phyloP scores from a whole-genome alignment of 1,140 invertebrate species.

The Spodoptera frugiperda region DNA sequence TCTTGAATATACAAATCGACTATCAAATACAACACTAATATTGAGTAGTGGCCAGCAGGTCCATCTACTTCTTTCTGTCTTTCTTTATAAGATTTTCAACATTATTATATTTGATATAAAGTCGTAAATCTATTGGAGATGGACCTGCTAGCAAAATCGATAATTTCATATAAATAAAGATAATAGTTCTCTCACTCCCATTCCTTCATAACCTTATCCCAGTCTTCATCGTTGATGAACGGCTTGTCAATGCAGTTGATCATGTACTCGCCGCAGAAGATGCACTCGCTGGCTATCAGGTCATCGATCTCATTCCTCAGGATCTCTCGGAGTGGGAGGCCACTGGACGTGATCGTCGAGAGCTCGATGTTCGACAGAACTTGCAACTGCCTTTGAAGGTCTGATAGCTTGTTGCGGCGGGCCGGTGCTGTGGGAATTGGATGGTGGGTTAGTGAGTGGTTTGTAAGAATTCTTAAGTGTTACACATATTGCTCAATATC shows the following conservation, averaged over 20 bases:
- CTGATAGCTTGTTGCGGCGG: conserved; percentile 87
- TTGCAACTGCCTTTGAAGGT: conserved; percentile 89
- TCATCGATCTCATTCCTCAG: conserved; percentile 95
- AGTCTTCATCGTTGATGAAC: conserved; percentile 93
- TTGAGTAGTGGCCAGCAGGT: too few relatives aligned
- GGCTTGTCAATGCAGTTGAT: conserved; percentile 95
- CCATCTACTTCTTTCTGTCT: too few relatives aligned
- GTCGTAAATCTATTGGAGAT: too few relatives aligned
- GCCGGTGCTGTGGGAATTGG: conserved; percentile 83
- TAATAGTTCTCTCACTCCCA: conserved; percentile 89
- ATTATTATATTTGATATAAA: too few relatives aligned
- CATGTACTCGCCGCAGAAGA: conserved; percentile 97
- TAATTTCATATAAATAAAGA: too few relatives aligned
- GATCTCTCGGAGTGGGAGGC: conserved; percentile 89
- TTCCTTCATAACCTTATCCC: conserved; percentile 92
- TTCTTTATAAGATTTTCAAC: too few relatives aligned
- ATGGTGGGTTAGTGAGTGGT: neutral
- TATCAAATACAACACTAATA: too few relatives aligned
- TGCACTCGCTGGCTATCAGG: conserved; percentile 95
- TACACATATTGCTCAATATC: too few relatives aligned
- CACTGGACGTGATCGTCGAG: conserved; percentile 87
- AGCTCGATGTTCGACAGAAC: conserved; percentile 85
- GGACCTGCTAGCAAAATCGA: too few relatives aligned
- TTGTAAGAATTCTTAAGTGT: too few relatives aligned
- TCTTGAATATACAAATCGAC: too few relatives aligned